These are phyloP conservation scores for Cantharis lateralis DNA, from an alignment of 2,888 invertebrate genomes.

Conservation along the genomic window DNA sequence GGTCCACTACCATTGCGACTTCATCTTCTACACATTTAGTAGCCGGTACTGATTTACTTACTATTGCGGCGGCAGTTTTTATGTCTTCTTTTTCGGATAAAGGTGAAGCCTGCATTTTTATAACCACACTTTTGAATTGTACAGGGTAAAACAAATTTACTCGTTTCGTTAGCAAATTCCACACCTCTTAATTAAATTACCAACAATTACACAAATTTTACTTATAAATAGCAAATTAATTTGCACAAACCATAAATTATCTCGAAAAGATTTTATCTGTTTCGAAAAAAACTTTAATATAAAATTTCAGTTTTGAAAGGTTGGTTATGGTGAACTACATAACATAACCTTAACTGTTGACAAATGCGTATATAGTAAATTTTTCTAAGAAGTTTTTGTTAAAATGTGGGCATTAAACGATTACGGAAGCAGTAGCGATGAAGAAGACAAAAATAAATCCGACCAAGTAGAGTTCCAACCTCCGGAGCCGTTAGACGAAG, in stretches of 20 bases:
- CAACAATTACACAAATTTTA: neutral
- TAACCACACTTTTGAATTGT: neutral
- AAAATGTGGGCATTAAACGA: conserved; percentile 74
- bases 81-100: neutral
- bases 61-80: neutral
- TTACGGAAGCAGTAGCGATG: conserved; percentile 72
- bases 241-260: neutral
- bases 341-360: neutral
- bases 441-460: conserved; percentile 62
- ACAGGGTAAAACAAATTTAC: neutral
- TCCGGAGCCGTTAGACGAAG: conserved; percentile 61
- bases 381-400: neutral
- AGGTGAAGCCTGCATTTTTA: neutral
- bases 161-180: no score
- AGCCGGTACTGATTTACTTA: neutral
- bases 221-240: neutral
- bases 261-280: neutral
- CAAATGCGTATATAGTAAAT: neutral
- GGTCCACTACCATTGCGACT: neutral
- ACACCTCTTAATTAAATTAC: neutral
- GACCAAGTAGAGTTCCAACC: conserved; percentile 51
- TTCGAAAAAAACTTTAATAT: neutral
- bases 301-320: no score
- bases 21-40: neutral
- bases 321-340: neutral